Conservation (phyloP, 2,888 invertebrate genomes). For the Andrena chrysosceles region DNA sequence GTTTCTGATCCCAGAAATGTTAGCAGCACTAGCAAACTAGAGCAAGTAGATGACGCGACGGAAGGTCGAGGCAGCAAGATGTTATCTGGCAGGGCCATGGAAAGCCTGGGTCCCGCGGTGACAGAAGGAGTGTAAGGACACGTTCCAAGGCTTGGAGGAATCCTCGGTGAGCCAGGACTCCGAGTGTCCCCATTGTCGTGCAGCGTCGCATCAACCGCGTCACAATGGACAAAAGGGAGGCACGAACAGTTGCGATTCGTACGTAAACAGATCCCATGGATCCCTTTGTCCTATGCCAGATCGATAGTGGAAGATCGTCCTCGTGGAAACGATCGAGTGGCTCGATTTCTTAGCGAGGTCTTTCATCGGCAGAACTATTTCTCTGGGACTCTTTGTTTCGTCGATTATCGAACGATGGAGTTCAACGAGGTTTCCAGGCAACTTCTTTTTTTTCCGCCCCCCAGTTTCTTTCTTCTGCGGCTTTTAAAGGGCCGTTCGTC, state of each 20-base stretch:
- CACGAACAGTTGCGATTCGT: slow-evolving; percentile 47
- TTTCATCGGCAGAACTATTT: background rate
- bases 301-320: slow-evolving; percentile 31
- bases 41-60: background rate
- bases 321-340: slow-evolving; percentile 32
- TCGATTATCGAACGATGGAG: background rate
- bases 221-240: slow-evolving; percentile 39
- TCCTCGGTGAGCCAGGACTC: slow-evolving; percentile 17
- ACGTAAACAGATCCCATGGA: slow-evolving; percentile 37
- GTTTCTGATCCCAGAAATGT: background rate
- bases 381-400: slow-evolving; percentile 5
- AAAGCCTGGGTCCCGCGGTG: slow-evolving; percentile 27
- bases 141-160: slow-evolving; percentile 26
- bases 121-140: slow-evolving; percentile 52
- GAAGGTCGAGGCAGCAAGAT: slow-evolving; percentile 13
- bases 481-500: slow-evolving; percentile 9
- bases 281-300: slow-evolving; percentile 21
- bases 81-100: slow-evolving; percentile 20
- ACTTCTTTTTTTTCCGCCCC: background rate
- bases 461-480: background rate
- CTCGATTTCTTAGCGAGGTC: background rate
- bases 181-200: slow-evolving; percentile 49
- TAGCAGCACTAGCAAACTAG: background rate
- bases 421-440: background rate
- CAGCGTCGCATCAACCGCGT: slow-evolving; percentile 30